phyloP scores from a whole-genome alignment of 2,797 vertebrate species.

The Fringilla coelebs region DNA sequence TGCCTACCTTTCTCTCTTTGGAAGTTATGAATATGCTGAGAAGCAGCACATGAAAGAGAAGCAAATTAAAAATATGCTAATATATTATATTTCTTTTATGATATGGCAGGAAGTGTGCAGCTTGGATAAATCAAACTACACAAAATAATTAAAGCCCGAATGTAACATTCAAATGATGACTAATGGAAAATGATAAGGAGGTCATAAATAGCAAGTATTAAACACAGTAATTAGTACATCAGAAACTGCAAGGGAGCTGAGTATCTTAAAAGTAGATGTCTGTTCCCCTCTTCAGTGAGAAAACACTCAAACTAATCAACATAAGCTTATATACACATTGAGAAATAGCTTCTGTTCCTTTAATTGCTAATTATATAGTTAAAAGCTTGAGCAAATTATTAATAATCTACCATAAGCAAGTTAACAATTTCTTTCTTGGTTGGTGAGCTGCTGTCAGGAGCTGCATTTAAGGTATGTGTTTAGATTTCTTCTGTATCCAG shows the following conservation, averaged over 20 bases:
- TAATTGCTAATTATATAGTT: background rate
- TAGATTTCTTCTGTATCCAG: background rate
- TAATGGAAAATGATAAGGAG: background rate
- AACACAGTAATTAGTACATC: conserved; percentile 5
- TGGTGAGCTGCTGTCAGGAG: background rate
- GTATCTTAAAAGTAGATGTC: background rate
- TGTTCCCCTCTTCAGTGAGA: background rate
- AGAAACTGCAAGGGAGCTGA: background rate
- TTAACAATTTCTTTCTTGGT: background rate
- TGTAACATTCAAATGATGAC: background rate
- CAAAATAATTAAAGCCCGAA: background rate
- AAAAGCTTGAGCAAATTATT: background rate
- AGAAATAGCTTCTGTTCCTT: background rate
- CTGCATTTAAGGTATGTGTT: background rate
- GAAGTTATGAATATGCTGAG: background rate
- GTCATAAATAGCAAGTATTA: conserved; percentile 26
- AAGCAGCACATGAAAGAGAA: conserved; percentile 14
- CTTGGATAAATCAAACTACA: background rate
- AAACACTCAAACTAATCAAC: background rate
- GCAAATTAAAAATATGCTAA: conserved; percentile 31
- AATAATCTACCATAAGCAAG: background rate
- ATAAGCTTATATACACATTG: background rate
- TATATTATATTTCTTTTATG: background rate
- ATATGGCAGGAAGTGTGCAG: background rate
- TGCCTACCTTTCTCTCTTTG: background rate